A percentile compares a stretch with the other conserved stretches of the same genome.
phyloP scores from a whole-genome alignment of 1,140 invertebrate genomes.

The Lepeophtheirus salmonis region DNA sequence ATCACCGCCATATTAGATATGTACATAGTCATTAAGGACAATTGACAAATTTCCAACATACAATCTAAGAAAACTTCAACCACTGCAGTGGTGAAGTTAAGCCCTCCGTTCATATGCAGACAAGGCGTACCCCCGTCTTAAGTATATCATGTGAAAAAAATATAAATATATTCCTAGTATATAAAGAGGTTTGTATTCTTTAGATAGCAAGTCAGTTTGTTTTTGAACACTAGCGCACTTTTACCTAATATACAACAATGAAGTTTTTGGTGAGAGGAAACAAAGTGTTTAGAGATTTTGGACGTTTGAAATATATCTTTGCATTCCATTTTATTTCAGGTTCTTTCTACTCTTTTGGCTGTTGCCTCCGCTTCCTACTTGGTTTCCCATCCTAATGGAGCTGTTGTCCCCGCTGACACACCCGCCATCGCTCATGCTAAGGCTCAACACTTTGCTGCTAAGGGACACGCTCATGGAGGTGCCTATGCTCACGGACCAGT shows the following conservation, averaged over 20 bases:
- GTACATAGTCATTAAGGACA: no score
- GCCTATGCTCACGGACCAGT: background rate
- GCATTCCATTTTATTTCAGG: background rate
- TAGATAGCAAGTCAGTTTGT: background rate
- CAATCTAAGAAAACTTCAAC: no score
- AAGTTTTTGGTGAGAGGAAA: background rate
- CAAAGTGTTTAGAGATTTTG: no score
- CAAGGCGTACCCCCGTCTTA: no score
- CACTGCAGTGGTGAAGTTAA: no score
- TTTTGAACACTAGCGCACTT: background rate
- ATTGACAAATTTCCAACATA: no score
- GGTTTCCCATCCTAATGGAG: constrained; percentile 1
- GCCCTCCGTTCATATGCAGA: no score
- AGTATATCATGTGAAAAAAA: no score
- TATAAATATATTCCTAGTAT: no score
- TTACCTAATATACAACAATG: background rate
- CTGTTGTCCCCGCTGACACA: background rate
- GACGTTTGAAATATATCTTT: background rate
- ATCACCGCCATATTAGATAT: no score
- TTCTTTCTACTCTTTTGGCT: background rate
- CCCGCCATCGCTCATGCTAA: background rate
- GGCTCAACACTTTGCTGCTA: constrained; percentile 7
- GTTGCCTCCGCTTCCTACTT: background rate
- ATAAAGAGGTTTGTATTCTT: background rate
- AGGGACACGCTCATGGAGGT: background rate